These are phyloP conservation scores for Monomorium pharaonis DNA, from an alignment of 1,140 invertebrate species.

Conservation along the genomic window DNA sequence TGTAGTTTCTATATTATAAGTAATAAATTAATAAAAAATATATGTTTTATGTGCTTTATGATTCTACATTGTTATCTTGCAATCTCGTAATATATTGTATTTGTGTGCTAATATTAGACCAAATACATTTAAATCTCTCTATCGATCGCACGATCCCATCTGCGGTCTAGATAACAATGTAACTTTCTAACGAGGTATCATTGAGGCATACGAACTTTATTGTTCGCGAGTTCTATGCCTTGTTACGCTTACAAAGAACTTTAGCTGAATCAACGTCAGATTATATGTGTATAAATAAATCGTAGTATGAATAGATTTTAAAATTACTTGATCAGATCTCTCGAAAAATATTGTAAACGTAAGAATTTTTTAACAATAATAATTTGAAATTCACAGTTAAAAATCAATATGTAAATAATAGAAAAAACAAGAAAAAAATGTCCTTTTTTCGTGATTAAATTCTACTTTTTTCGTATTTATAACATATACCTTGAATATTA, in stretches of 20 bases:
- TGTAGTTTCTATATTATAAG: too few relatives aligned
- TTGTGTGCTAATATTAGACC: background rate
- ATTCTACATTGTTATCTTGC: background rate
- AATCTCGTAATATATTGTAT: background rate
- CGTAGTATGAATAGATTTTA: background rate
- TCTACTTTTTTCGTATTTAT: background rate
- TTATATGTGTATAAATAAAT: background rate
- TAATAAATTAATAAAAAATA: slow-evolving; percentile 11
- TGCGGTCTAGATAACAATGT: slow-evolving; percentile 57
- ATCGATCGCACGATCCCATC: slow-evolving; percentile 54
- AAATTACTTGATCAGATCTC: background rate
- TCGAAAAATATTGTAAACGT: background rate
- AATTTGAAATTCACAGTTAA: too few relatives aligned
- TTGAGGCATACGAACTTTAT: slow-evolving; percentile 54
- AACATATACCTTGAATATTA: background rate
- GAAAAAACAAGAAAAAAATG: too few relatives aligned
- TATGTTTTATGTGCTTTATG: background rate
- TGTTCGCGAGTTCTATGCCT: background rate
- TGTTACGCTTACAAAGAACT: slow-evolving; percentile 36
- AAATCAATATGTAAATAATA: too few relatives aligned
- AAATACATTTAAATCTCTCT: slow-evolving; percentile 20
- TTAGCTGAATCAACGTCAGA: slow-evolving; percentile 23
- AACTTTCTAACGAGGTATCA: slow-evolving; percentile 62
- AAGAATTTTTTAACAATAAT: background rate
- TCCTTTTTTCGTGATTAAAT: too few relatives aligned